A percentile compares a stretch with the other conserved stretches of the same genome.
Evolutionary conservation across 2,888 invertebrate species (phyloP).

Genomic region (Chironomus riparius): DNA sequence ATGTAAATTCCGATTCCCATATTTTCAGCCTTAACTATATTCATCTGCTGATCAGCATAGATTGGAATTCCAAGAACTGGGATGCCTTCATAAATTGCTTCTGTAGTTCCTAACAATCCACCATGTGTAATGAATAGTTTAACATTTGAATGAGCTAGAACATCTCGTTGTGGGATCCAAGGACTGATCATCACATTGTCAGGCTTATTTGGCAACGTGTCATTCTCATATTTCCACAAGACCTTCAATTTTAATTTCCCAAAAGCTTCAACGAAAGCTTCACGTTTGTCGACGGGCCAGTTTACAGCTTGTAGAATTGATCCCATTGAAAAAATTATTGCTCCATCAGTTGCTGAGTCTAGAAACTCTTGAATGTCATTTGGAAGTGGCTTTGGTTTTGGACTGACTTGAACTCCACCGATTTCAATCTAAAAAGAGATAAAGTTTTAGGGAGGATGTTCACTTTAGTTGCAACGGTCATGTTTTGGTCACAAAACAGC

Average conservation of each 20-base stretch:
- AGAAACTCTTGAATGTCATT: slow-evolving; percentile 18
- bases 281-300: slow-evolving; percentile 33
- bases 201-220: slow-evolving; percentile 15
- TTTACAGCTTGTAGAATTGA: slow-evolving; percentile 33
- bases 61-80: slow-evolving; percentile 43
- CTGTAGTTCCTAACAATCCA: slow-evolving; percentile 43
- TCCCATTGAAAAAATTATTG: slow-evolving; percentile 28
- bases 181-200: slow-evolving; percentile 36
- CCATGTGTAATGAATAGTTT: slow-evolving; percentile 47
- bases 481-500: no score
- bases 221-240: slow-evolving; percentile 30
- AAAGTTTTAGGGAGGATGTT: no score
- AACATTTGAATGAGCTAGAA: slow-evolving; percentile 43
- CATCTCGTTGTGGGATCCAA: slow-evolving; percentile 41
- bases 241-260: slow-evolving; percentile 26
- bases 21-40: slow-evolving; percentile 34
- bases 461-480: no score
- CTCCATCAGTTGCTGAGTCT: slow-evolving; percentile 26
- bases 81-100: slow-evolving; percentile 43
- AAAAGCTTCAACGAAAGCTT: slow-evolving; percentile 13
- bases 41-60: slow-evolving; percentile 38
- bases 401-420: slow-evolving; percentile 25
- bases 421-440: slow-evolving; percentile 27
- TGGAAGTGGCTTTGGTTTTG: not conserved
- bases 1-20: slow-evolving; percentile 36